These are phyloP conservation scores for Tokudaia tokunoshimensis DNA, from an alignment of 2,797 vertebrate species.

Conservation along the genomic window DNA sequence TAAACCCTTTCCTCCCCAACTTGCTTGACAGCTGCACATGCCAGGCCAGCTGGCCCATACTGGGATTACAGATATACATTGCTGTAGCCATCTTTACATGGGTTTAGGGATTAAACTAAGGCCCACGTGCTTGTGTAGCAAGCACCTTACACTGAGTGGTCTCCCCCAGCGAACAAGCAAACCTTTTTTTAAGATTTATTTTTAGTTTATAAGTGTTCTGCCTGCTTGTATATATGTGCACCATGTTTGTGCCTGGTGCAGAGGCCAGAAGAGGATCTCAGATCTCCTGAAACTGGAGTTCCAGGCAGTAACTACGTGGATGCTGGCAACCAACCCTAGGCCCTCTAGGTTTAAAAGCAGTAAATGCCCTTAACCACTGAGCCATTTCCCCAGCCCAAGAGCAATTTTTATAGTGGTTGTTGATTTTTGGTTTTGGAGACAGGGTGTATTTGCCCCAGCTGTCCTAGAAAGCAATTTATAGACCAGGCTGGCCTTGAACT, in stretches of 20 bases:
- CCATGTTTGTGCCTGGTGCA: neutral
- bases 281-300: neutral
- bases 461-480: neutral
- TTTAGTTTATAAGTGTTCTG: neutral
- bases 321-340: neutral
- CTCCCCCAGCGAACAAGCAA: neutral
- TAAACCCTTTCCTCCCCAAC: too few relatives aligned
- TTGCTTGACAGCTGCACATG: neutral
- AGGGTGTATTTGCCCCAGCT: neutral
- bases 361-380: neutral
- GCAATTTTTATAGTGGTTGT: neutral
- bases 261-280: neutral
- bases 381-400: neutral
- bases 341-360: neutral
- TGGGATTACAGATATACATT: neutral
- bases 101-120: neutral
- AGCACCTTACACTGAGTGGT: neutral
- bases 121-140: neutral
- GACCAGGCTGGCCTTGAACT: neutral
- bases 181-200: neutral
- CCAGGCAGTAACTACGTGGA: too few relatives aligned
- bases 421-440: neutral
- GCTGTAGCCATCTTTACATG: neutral
- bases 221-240: neutral
- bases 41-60: neutral